phyloP scores from a whole-genome alignment of 2,888 invertebrate species.

The Ectemnius continuus region DNA sequence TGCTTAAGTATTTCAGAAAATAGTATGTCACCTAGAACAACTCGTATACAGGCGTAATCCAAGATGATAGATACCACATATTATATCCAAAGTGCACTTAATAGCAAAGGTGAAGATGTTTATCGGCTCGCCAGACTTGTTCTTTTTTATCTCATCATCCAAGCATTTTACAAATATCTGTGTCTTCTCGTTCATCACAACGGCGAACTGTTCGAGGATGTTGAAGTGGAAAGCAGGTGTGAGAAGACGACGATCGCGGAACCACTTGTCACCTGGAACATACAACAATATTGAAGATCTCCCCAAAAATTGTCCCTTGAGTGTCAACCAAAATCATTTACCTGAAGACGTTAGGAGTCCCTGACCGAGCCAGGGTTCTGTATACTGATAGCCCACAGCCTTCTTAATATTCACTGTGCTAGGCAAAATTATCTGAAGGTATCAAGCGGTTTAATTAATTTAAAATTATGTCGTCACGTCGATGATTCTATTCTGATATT shows the following conservation, averaged over 20 bases:
- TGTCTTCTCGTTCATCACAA: slow-evolving; percentile 78
- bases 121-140: neutral
- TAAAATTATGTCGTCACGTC: neutral
- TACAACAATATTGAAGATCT: neutral
- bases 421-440: neutral
- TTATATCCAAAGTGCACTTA: neutral
- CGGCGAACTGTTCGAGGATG: slow-evolving; percentile 79
- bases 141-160: neutral
- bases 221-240: slow-evolving; percentile 80
- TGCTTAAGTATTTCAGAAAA: too few relatives aligned
- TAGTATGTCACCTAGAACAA: too few relatives aligned
- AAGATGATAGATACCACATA: neutral
- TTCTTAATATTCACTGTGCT: neutral
- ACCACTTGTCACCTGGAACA: slow-evolving; percentile 77
- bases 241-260: slow-evolving; percentile 79
- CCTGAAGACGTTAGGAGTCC: neutral
- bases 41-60: too few relatives aligned
- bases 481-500: neutral
- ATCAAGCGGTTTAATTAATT: neutral
- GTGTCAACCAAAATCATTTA: neutral
- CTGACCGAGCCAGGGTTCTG: neutral
- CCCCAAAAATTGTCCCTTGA: too few relatives aligned
- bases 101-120: neutral
- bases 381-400: neutral
- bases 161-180: slow-evolving; percentile 76